These are phyloP conservation scores for Lutjanus argentimaculatus DNA, from an alignment of 2,797 vertebrate genomes.

Conservation along the genomic window DNA sequence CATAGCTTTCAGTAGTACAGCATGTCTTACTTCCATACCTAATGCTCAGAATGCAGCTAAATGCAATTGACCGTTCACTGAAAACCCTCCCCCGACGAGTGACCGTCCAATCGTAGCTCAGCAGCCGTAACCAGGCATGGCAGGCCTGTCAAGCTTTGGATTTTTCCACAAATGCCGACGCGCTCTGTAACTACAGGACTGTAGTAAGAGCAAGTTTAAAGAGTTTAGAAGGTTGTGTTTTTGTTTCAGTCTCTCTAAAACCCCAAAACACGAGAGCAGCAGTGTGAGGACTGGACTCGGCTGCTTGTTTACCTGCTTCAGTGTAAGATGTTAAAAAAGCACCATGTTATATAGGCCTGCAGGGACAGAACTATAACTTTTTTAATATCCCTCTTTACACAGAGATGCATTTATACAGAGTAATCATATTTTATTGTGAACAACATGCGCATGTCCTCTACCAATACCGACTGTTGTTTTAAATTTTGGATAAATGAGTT, in stretches of 20 bases:
- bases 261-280: background rate
- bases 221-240: background rate
- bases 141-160: background rate
- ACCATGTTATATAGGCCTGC: too few species aligned
- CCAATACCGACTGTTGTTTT: too few species aligned
- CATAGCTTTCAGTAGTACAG: background rate
- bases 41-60: slow-evolving; percentile 10
- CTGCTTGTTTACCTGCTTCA: background rate
- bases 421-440: too few species aligned
- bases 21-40: slow-evolving; percentile 18
- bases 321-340: background rate
- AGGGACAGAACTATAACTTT: too few species aligned
- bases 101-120: background rate
- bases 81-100: background rate
- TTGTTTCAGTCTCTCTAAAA: too few species aligned
- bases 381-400: too few species aligned
- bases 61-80: background rate
- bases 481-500: too few species aligned
- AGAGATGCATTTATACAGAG: too few species aligned
- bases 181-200: background rate
- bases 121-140: too few species aligned
- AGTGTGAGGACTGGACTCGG: background rate
- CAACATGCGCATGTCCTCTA: too few species aligned
- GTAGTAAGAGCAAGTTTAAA: background rate
- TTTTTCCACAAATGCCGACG: background rate